A percentile compares a stretch with the other conserved stretches of the same genome.
Conservation (phyloP, 2,888 invertebrate genomes). For the Aleiodes alternator region DNA sequence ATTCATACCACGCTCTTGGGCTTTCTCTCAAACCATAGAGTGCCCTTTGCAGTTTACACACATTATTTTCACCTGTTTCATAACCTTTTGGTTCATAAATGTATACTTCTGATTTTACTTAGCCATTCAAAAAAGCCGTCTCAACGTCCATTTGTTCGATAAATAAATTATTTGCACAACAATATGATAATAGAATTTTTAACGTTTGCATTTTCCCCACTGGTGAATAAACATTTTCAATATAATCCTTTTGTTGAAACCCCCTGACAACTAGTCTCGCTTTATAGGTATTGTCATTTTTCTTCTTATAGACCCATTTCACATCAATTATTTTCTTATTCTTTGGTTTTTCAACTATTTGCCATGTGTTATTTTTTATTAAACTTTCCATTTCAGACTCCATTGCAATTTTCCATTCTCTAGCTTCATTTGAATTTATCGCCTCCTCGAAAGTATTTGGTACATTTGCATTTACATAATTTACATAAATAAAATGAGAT, state of each 20-base stretch:
- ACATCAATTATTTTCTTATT: conserved; percentile 35
- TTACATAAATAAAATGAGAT: conserved; percentile 32
- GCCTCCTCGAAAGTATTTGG: conserved; percentile 31
- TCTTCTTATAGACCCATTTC: conserved; percentile 54
- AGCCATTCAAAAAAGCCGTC: too few relatives aligned
- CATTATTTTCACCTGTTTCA: background rate
- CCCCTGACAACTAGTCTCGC: conserved; percentile 42
- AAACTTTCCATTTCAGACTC: conserved; percentile 27
- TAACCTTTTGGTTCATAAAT: too few relatives aligned
- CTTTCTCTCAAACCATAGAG: background rate
- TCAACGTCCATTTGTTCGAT: too few relatives aligned
- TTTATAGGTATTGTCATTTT: conserved; percentile 49
- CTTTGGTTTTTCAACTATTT: conserved; percentile 17
- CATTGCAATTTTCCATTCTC: conserved; percentile 31
- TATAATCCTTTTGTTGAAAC: conserved; percentile 28
- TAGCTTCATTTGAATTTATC: conserved; percentile 24
- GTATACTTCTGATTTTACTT: too few relatives aligned
- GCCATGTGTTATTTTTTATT: conserved; percentile 22
- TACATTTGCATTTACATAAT: conserved; percentile 26
- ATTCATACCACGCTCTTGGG: conserved; percentile 3
- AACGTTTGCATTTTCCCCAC: conserved; percentile 44
- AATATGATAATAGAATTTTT: conserved; percentile 31
- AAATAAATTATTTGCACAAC: conserved; percentile 3
- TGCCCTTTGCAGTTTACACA: background rate
- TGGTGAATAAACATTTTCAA: conserved; percentile 39